These are phyloP conservation scores for Hycleus phaleratus DNA, from an alignment of 1,140 invertebrate species.

Conservation along the genomic window DNA sequence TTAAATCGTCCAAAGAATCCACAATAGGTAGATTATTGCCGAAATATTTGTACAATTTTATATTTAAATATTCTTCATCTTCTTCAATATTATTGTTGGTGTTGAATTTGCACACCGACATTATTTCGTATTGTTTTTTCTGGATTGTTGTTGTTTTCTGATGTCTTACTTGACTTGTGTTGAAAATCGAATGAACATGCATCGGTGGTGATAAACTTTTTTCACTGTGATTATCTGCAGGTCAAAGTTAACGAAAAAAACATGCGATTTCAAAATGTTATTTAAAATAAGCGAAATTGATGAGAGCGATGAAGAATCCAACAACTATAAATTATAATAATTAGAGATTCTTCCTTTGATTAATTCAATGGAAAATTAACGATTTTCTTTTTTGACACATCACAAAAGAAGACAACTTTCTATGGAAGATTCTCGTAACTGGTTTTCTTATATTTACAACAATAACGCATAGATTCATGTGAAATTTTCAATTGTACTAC, in stretches of 20 bases:
- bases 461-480: too few species aligned
- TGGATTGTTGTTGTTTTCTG: slow-evolving; percentile 3
- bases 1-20: slow-evolving; percentile 61
- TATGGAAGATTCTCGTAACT: too few species aligned
- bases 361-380: too few species aligned
- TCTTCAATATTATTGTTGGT: slow-evolving; percentile 9
- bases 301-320: too few species aligned
- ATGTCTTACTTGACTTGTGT: neutral
- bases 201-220: slow-evolving; percentile 2
- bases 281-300: too few species aligned
- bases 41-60: slow-evolving; percentile 29
- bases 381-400: too few species aligned
- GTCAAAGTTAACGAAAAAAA: slow-evolving; percentile 10
- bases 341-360: too few species aligned
- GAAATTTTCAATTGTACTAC: slow-evolving; percentile 1
- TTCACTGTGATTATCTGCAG: slow-evolving; percentile 5
- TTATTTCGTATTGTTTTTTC: slow-evolving; percentile 1
- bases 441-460: too few species aligned
- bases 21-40: slow-evolving; percentile 32
- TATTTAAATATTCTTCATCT: slow-evolving; percentile 20
- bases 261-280: neutral
- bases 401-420: too few species aligned
- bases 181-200: neutral
- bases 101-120: slow-evolving; percentile 24
- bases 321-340: too few species aligned